Evolutionary conservation across 2,888 invertebrate species (phyloP).

Genomic region (Hecatera dysodea): DNA sequence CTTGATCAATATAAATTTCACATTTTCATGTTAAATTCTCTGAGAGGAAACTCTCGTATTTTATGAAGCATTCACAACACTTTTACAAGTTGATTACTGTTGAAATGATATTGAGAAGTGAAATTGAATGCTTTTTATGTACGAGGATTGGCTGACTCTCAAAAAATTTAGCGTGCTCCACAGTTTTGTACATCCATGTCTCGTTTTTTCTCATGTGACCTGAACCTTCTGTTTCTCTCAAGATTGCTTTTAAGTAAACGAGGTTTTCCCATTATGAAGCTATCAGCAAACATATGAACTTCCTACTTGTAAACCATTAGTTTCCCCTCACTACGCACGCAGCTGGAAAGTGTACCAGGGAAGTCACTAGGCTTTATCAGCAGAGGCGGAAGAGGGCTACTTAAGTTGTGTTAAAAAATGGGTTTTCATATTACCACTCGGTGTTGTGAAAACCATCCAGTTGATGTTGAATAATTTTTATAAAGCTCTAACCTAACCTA

Average conservation of each 20-base stretch:
- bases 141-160: background rate
- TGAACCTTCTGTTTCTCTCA: slow-evolving; percentile 30
- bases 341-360: background rate
- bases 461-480: background rate
- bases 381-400: too few relatives aligned
- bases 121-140: too few relatives aligned
- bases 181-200: slow-evolving; percentile 18
- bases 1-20: slow-evolving; percentile 14
- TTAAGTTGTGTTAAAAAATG: too few relatives aligned
- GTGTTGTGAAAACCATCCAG: background rate
- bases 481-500: background rate
- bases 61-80: too few relatives aligned
- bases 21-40: background rate
- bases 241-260: slow-evolving; percentile 30
- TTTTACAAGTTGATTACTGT: too few relatives aligned
- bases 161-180: background rate
- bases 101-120: too few relatives aligned
- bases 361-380: background rate
- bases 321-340: background rate
- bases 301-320: slow-evolving; percentile 4
- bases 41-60: too few relatives aligned
- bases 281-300: slow-evolving; percentile 27
- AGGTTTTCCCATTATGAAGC: slow-evolving; percentile 40
- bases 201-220: slow-evolving; percentile 26
- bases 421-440: too few relatives aligned